Conservation (phyloP, 2,888 invertebrate genomes). For the Stenodera caucasica region DNA sequence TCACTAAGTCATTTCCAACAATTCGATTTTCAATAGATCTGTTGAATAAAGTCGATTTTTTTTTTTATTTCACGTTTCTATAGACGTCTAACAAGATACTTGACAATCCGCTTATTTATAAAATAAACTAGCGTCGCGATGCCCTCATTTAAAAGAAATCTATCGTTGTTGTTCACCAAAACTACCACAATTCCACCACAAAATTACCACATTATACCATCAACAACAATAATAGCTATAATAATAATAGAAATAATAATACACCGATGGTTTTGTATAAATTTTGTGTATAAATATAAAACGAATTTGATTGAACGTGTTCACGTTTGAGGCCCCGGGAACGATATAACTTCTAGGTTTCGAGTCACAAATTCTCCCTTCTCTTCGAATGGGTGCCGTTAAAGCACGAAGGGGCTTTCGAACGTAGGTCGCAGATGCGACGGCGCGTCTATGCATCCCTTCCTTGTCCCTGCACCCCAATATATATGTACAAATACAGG, state of each 20-base stretch:
- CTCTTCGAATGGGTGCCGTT: constrained; percentile 25
- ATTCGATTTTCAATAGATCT: too few relatives aligned
- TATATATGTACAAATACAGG: neutral
- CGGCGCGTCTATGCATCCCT: constrained; percentile 48
- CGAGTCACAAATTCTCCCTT: constrained; percentile 23
- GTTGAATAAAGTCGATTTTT: constrained; percentile 8
- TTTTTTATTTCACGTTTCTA: neutral
- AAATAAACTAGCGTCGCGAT: constrained; percentile 3
- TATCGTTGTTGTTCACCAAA: neutral
- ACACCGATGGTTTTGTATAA: constrained; percentile 13
- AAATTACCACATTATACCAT: constrained; percentile 28
- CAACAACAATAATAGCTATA: constrained; percentile 21
- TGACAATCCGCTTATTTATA: neutral
- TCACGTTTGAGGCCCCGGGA: constrained; percentile 44
- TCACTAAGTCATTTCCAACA: constrained; percentile 17
- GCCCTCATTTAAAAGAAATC: neutral
- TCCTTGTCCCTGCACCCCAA: constrained; percentile 44
- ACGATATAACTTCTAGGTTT: constrained; percentile 36
- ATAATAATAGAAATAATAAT: constrained; percentile 26
- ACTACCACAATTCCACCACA: constrained; percentile 15
- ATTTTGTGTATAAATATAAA: constrained; percentile 14
- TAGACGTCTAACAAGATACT: neutral
- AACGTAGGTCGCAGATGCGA: constrained; percentile 42
- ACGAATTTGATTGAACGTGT: constrained; percentile 36
- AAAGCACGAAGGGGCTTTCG: constrained; percentile 31